Base-by-base conservation (phyloP, 2,113 vertebrate species). In the Myrmecobius fasciatus region DNA sequence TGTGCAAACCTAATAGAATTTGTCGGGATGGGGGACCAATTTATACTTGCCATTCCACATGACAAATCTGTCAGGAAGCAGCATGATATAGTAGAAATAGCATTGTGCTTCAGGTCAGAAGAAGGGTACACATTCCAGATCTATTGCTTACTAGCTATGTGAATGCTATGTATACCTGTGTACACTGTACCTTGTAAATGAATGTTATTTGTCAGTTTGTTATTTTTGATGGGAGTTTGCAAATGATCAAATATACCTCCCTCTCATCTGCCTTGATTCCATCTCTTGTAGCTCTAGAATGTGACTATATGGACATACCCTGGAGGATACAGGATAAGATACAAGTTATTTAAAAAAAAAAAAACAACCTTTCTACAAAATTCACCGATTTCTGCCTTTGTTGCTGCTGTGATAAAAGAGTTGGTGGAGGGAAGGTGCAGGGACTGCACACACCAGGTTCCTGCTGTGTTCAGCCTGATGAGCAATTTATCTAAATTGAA, bases 391-490 rank as follows among this genome's bases (percentile, higher is more conserved):
- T 56, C 51, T 52, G 92, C 46, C 89, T 96, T 67, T 49, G 95
- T 91, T 89, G 43, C 90, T 53, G 49, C 46, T 46, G 36, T 53
- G 51, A 88, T 24, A 89, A 88, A 92, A 94, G 43, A 56, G 90
- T 93, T 2, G 26, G 93, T 89, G 93, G 91, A 53, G 89, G 92
- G 51, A 90, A 10, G 43, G 10, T 53, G 46, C 3, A 60, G 83
- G 25, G 22, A 22, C 89, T 51, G 49, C 49, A 51, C 49, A 51
- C 49, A 51, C 52, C 36, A 43, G n/a, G n/a, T 83, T 43, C 31
- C 0, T 31, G 48, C 89, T 56, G 26, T 52, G 92, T 98, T 96
- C 96, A 96, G 97, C 94, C 96, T 98, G 98, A 98, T 96, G 94
- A 0, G 90, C 67, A n/a, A 83, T 83, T 83, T 83, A 83, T 43